These are phyloP conservation scores for Malurus splendens DNA, from an alignment of 2,797 vertebrate genomes.

Conservation along the genomic window DNA sequence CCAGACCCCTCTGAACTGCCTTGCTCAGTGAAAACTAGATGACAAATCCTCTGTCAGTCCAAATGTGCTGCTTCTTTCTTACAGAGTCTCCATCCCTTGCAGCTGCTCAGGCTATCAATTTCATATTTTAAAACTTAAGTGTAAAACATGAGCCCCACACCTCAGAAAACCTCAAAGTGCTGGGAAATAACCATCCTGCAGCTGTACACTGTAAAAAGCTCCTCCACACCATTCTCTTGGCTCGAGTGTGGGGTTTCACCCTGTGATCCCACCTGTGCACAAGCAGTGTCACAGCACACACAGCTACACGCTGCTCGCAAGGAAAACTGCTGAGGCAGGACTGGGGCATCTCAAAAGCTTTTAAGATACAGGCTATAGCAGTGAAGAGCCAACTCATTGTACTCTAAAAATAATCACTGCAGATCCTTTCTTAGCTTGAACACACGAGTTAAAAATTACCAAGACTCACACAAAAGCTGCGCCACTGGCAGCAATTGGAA, in stretches of 20 bases:
- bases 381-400: neutral
- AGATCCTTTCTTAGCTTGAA: neutral
- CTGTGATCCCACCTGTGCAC: neutral
- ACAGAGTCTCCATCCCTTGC: neutral
- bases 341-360: neutral
- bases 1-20: neutral
- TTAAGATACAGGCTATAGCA: neutral
- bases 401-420: neutral
- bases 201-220: neutral
- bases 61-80: neutral
- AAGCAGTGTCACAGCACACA: neutral
- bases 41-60: neutral
- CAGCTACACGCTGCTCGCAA: rapidly evolving
- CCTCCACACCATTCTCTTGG: rapidly evolving
- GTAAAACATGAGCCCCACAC: neutral
- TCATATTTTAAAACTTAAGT: neutral
- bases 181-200: neutral
- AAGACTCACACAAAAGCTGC: neutral
- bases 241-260: neutral
- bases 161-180: neutral
- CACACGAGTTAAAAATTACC: neutral
- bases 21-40: neutral
- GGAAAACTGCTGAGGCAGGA: neutral
- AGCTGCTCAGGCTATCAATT: neutral
- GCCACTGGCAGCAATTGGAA: neutral